Evolutionary conservation across 2,113 vertebrate genomes (phyloP).

Genomic region (Xenopus laevis): DNA sequence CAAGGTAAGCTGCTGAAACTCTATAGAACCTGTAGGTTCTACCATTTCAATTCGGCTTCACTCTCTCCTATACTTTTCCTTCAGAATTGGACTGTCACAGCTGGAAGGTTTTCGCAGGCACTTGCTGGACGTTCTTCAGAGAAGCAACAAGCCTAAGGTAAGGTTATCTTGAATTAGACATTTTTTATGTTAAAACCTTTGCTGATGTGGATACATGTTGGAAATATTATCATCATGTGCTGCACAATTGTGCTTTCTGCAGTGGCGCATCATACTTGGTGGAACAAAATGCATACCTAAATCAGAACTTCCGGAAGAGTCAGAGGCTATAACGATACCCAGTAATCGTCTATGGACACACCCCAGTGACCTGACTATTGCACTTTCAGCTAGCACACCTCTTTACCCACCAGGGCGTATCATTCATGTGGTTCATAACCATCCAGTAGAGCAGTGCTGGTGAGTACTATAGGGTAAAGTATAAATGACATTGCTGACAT

Average conservation of each 20-base stretch:
- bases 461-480: constrained; percentile 53
- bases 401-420: constrained; percentile 91
- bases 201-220: background rate
- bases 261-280: constrained; percentile 97
- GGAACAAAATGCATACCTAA: constrained; percentile 97
- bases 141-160: constrained; percentile 96
- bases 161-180: constrained; percentile 10
- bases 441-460: constrained; percentile 88
- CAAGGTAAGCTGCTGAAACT: constrained; percentile 72
- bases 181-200: background rate
- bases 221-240: background rate
- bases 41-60: background rate
- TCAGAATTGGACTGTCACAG: constrained; percentile 90
- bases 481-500: background rate
- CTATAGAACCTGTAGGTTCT: background rate
- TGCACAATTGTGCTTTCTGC: background rate
- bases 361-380: constrained; percentile 93
- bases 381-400: constrained; percentile 90
- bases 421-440: constrained; percentile 97
- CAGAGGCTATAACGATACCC: constrained; percentile 69
- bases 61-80: background rate
- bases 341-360: constrained; percentile 87
- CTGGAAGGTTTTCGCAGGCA: constrained; percentile 95
- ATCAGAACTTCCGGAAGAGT: constrained; percentile 89
- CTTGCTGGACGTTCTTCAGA: constrained; percentile 92